Evolutionary conservation across 23 tunicate species (phyloP), one percentile per base, ranked within the genome.

Genomic region (Clavelina lepadiformis): DNA sequence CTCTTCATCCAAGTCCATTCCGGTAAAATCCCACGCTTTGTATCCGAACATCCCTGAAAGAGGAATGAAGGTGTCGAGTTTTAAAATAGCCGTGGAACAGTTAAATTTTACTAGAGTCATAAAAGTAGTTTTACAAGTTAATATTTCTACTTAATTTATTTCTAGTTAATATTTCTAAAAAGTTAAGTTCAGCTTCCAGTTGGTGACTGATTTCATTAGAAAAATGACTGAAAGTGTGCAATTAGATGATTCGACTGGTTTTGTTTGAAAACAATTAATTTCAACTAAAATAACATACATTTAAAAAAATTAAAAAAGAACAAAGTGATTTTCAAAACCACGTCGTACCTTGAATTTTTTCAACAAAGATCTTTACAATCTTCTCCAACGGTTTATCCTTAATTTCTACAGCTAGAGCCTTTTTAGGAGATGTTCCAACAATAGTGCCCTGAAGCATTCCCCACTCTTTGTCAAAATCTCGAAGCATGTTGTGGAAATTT

Each of bases 1-100:
- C 56, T 94, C 95, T 31, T 94, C 95, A 59, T 86, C 99, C 13
- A 71, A 29, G 46, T 88, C 99, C 34, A 65, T 51, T 27, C 95
- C 94, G 34, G 84, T 60, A 67, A 89, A 89, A 20, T 73, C 87
- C 89, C 97, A 81, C 38, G 75, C 89, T 44, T 46, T 58, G 61
- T 81, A 81, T 0, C 83, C 82, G 41, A 89, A 81, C 49, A 69
- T 46, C 19, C 56, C 96, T 88, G 63, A 26, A 74, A 61, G 18
- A 7, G 8, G 29, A 44, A 18, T 13, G 18, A 18, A 18, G 50
- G 13, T 18, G 50, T 44, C 18, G 18, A 44, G 18, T 13, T n/a
- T n/a, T n/a, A n/a, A n/a, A n/a, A n/a, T n/a, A n/a, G n/a, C n/a
- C n/a, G n/a, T n/a, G n/a, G n/a, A n/a, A n/a, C n/a, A n/a, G n/a